These are phyloP conservation scores for Diadophis punctatus DNA, from an alignment of 2,113 vertebrate species.

Conservation along the genomic window DNA sequence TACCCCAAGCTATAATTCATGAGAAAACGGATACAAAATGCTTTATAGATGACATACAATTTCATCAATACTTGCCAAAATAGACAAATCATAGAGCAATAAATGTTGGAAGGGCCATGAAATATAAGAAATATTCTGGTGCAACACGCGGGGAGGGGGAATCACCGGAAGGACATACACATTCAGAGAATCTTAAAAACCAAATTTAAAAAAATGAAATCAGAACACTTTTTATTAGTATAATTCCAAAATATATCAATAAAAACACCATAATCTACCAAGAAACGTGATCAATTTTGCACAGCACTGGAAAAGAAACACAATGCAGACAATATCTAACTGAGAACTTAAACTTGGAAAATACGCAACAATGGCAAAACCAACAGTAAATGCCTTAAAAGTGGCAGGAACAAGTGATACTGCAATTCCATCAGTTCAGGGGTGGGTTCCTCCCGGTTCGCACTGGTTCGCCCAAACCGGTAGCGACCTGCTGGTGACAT, in stretches of 20 bases:
- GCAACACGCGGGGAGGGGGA: neutral
- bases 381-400: neutral
- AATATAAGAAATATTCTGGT: neutral
- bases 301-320: neutral
- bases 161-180: neutral
- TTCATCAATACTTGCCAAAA: neutral
- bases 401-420: neutral
- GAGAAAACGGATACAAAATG: neutral
- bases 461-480: too few species aligned
- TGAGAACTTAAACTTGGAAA: neutral
- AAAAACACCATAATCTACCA: neutral
- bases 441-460: too few species aligned
- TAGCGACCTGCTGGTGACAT: too few species aligned
- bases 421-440: neutral
- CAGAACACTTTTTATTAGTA: neutral
- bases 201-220: neutral
- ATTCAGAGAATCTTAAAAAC: neutral
- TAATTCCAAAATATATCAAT: neutral
- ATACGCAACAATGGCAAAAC: neutral
- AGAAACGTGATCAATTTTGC: neutral
- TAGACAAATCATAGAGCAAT: neutral
- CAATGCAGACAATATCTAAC: neutral
- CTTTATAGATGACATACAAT: neutral
- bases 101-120: neutral
- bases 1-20: neutral